Conservation (phyloP, 2,113 vertebrate species). For the Motacilla tschutschensis region DNA sequence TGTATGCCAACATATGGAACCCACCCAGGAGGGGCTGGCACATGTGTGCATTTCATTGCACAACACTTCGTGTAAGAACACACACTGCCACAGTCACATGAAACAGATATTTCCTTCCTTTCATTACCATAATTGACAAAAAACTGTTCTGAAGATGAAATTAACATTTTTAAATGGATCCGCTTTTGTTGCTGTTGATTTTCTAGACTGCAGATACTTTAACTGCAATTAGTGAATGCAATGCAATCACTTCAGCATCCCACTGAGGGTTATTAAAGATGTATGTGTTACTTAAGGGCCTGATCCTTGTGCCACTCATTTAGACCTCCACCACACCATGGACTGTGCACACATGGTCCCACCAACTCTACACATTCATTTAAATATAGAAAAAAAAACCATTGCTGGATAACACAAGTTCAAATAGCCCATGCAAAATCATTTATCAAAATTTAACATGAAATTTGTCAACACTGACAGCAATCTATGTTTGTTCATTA, state of each 20-base stretch:
- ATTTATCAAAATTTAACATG: background rate
- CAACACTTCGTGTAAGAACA: background rate
- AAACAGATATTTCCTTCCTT: conserved; percentile 22
- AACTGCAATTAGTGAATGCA: conserved; percentile 18
- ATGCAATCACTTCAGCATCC: conserved; percentile 36
- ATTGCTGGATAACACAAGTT: background rate
- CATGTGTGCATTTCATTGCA: background rate
- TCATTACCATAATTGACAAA: conserved; percentile 23
- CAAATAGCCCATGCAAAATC: background rate
- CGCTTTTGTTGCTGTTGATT: conserved; percentile 22
- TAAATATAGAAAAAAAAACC: background rate
- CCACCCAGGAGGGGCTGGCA: background rate
- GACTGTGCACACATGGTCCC: background rate
- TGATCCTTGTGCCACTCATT: conserved; percentile 10
- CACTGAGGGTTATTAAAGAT: conserved; percentile 8
- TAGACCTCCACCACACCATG: background rate
- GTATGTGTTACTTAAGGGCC: background rate
- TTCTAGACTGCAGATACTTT: conserved; percentile 15
- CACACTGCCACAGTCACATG: background rate
- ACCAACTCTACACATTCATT: background rate
- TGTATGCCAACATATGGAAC: background rate
- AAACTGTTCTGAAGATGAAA: conserved; percentile 2
- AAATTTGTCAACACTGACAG: background rate
- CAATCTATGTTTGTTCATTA: background rate
- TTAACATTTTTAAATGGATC: conserved; percentile 2